Conservation (phyloP, 2,888 invertebrate species). For the Aphodius sticticus region DNA sequence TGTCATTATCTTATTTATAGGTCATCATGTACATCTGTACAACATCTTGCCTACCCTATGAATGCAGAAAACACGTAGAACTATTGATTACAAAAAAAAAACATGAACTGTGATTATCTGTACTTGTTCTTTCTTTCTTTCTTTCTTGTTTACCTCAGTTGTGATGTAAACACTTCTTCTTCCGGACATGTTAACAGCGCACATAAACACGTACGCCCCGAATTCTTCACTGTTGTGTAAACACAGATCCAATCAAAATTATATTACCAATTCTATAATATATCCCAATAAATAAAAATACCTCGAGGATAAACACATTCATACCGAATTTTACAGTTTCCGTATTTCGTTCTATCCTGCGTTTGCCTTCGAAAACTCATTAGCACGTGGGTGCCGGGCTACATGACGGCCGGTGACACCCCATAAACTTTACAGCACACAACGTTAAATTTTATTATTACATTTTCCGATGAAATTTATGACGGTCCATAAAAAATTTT, state of each 20-base stretch:
- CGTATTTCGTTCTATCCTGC: background rate
- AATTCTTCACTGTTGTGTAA: background rate
- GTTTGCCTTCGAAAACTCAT: background rate
- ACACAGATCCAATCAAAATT: background rate
- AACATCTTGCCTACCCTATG: too few relatives aligned
- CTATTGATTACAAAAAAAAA: too few relatives aligned
- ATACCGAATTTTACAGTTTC: background rate
- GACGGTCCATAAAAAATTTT: constrained; percentile 11
- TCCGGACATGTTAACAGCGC: too few relatives aligned
- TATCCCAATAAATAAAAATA: background rate
- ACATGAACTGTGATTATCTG: too few relatives aligned
- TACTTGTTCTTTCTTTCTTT: too few relatives aligned
- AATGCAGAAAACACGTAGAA: too few relatives aligned
- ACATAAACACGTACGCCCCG: too few relatives aligned
- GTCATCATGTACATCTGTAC: too few relatives aligned
- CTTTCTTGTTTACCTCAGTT: too few relatives aligned
- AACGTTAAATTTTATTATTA: constrained; percentile 22
- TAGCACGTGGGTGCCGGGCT: constrained; percentile 5
- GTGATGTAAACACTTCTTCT: too few relatives aligned
- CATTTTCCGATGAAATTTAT: constrained; percentile 23
- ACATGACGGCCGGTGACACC: constrained; percentile 20
- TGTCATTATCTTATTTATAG: too few relatives aligned
- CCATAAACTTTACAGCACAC: constrained; percentile 22
- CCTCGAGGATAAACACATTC: background rate
- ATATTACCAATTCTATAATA: background rate